phyloP scores from a whole-genome alignment of 2,888 invertebrate genomes.

The Rapana venosa region DNA sequence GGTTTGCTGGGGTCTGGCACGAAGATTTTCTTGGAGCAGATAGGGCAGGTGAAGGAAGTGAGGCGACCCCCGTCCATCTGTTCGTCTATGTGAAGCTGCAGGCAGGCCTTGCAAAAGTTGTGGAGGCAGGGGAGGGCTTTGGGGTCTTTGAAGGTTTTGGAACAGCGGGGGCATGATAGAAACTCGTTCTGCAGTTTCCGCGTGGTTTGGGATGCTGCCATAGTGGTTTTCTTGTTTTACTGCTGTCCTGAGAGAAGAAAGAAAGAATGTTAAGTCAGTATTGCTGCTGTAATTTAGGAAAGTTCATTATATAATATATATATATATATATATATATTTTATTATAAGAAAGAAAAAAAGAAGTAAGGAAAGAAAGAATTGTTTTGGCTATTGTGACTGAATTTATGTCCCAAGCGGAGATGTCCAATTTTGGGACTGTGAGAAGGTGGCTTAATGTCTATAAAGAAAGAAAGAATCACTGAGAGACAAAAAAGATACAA shows the following conservation, averaged over 20 bases:
- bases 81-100: slow-evolving; percentile 54
- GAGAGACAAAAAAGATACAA: too few relatives aligned
- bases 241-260: neutral
- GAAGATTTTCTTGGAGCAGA: slow-evolving; percentile 43
- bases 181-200: slow-evolving; percentile 39
- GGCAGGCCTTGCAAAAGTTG: slow-evolving; percentile 47
- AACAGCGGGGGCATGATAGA: slow-evolving; percentile 44
- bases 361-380: neutral
- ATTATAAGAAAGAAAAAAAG: too few relatives aligned
- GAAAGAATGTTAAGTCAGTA: too few relatives aligned
- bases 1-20: slow-evolving; percentile 47
- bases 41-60: slow-evolving; percentile 43
- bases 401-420: too few relatives aligned
- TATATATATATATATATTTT: too few relatives aligned
- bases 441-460: too few relatives aligned
- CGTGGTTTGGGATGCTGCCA: slow-evolving; percentile 16
- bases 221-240: neutral
- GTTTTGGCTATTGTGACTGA: neutral
- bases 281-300: too few relatives aligned
- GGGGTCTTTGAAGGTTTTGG: slow-evolving; percentile 43
- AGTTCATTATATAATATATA: too few relatives aligned
- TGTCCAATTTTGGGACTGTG: too few relatives aligned
- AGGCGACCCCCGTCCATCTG: slow-evolving; percentile 65
- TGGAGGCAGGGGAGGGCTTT: slow-evolving; percentile 48
- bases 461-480: too few relatives aligned